phyloP scores from a whole-genome alignment of 2,113 vertebrate species.

The Nerophis ophidion region DNA sequence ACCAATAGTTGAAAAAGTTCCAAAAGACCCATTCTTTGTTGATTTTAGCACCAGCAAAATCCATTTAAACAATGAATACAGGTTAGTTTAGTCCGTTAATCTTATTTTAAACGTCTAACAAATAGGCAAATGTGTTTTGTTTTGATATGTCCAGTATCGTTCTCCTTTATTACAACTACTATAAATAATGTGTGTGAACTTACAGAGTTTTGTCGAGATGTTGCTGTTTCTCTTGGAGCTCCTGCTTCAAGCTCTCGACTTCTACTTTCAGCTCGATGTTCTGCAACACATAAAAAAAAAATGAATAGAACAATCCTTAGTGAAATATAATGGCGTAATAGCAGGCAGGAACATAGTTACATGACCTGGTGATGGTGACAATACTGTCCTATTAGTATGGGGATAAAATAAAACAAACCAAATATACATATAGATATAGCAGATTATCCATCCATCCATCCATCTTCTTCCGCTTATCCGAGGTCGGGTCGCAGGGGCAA shows the following conservation, averaged over 20 bases:
- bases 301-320: neutral
- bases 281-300: slow-evolving; percentile 66
- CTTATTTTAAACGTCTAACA: neutral
- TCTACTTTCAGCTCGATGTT: slow-evolving; percentile 98
- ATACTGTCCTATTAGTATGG: too few species aligned
- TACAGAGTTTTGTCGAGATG: slow-evolving; percentile 86
- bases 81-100: neutral
- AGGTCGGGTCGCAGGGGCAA: too few species aligned
- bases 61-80: neutral
- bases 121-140: neutral
- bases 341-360: too few species aligned
- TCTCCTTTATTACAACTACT: neutral
- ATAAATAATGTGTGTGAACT: slow-evolving; percentile 46
- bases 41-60: slow-evolving; percentile 1
- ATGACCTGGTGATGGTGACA: too few species aligned
- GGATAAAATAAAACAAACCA: too few species aligned
- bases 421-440: too few species aligned
- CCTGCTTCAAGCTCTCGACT: slow-evolving; percentile 94
- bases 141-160: neutral
- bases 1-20: neutral
- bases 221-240: slow-evolving; percentile 90
- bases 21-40: slow-evolving; percentile 8
- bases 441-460: too few species aligned
- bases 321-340: too few species aligned
- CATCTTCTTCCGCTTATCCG: too few species aligned